Base-by-base conservation (phyloP, 2,113 vertebrate genomes). In the Globicephala melas region DNA sequence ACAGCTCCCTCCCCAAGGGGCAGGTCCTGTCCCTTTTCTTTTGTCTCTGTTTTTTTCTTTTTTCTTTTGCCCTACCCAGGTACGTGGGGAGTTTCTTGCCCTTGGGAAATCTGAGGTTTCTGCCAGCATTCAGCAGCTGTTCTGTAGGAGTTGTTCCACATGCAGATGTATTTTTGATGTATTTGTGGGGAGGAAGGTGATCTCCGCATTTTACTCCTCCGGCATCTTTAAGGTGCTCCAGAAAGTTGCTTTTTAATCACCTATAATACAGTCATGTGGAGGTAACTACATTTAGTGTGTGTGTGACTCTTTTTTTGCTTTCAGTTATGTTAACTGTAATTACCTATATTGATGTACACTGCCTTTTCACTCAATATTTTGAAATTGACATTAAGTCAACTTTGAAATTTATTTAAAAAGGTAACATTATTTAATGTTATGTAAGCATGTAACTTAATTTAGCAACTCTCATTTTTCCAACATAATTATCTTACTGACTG, bases 341-440 rank as follows among this genome's bases (percentile, higher is more conserved):
- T 84, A 31, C 41, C 41, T 41, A 50, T 13, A 77, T 33, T 65
- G 14, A 79, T 65, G 38, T 77, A 38, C 2, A 50, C 31, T 84
- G n/a, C 6, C 4, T 68, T 82, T 63, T 44, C 8, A 50, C 1
- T 76, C 10, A 94, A 18, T 31, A 50, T 76, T 76, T 93, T 85
- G 11, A 50, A 76, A 21, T 36, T 53, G 13, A 3, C 15, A 50
- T 36, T 93, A 68, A 76, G 25, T 50, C 6, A 23, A 76, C 12
- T 82, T 70, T 81, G 31, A 85, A 47, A 38, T 26, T 76, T 70
- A 81, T 74, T 95, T 93, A 70, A 62, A 93, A 96, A 96, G 1
- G 17, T 26, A 91, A 7, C 0, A 44, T 77, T 60, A 76, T 26
- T 80, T 68, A 94, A 74, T 53, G 3, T 36, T 38, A 91, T 50